Conservation (phyloP, 1,140 invertebrate genomes). For the Cotesia glomerata region DNA sequence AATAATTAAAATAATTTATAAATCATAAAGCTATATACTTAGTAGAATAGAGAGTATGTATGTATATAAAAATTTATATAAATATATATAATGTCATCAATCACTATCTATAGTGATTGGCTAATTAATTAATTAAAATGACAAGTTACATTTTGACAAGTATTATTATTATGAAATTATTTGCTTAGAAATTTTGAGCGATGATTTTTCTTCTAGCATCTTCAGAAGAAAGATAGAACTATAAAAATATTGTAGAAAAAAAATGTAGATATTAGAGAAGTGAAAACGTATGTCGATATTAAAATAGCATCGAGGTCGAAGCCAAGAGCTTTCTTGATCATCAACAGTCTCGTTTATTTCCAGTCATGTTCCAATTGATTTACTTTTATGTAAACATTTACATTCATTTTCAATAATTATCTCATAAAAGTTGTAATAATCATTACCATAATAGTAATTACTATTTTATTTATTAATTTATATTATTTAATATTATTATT, state of each 20-base stretch:
- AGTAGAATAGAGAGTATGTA: no score
- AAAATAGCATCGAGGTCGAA: constrained; percentile 55
- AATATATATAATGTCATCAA: no score
- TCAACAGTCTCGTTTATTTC: constrained; percentile 27
- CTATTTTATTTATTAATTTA: neutral
- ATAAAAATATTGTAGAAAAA: constrained; percentile 2
- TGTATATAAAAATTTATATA: no score
- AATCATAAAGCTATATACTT: no score
- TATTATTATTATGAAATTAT: no score
- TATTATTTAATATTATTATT: neutral
- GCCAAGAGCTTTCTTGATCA: constrained; percentile 25
- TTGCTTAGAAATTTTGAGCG: no score
- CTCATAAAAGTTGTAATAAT: neutral
- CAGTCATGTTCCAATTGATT: constrained; percentile 32
- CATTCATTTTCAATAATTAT: neutral
- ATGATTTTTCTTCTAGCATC: no score
- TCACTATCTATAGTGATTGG: no score
- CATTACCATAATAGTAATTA: no score
- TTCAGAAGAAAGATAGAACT: neutral
- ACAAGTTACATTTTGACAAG: no score
- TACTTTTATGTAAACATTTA: constrained; percentile 9
- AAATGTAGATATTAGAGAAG: neutral
- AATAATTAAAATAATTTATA: no score
- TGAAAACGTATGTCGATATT: constrained; percentile 34
- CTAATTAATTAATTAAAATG: no score